Conservation (phyloP, 2,113 vertebrate genomes). For the Paracanthobrama guichenoti region DNA sequence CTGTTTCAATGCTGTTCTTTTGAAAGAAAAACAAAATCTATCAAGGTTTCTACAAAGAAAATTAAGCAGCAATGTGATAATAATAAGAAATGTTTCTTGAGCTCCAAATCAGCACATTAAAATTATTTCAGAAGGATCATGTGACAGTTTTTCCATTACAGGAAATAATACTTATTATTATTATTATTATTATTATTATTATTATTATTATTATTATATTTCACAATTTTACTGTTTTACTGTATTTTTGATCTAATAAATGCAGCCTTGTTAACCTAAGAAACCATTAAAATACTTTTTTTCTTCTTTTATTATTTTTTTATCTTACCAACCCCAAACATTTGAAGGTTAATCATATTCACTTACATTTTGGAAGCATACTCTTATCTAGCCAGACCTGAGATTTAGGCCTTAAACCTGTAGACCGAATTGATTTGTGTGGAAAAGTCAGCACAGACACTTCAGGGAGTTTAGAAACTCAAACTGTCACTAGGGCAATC, state of each 20-base stretch:
- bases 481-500: constrained; percentile 41
- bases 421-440: neutral
- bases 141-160: no score
- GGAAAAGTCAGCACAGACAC: constrained; percentile 46
- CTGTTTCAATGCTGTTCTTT: neutral
- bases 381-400: neutral
- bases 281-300: no score
- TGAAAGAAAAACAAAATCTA: neutral
- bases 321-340: neutral
- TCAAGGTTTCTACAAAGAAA: neutral
- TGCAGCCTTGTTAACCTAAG: no score
- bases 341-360: neutral
- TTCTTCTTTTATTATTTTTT: no score
- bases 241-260: no score
- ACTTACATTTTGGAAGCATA: neutral
- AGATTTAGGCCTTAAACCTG: neutral
- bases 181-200: no score
- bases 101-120: no score
- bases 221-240: no score
- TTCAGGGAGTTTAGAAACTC: constrained; percentile 36
- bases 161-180: no score
- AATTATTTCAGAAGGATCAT: no score
- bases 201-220: no score
- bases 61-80: neutral
- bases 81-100: neutral